Percentiles rank a stretch among this genome's conserved stretches.
These are phyloP conservation scores for Glossosoma conforme DNA, from an alignment of 1,140 invertebrate species.

Conservation along the genomic window DNA sequence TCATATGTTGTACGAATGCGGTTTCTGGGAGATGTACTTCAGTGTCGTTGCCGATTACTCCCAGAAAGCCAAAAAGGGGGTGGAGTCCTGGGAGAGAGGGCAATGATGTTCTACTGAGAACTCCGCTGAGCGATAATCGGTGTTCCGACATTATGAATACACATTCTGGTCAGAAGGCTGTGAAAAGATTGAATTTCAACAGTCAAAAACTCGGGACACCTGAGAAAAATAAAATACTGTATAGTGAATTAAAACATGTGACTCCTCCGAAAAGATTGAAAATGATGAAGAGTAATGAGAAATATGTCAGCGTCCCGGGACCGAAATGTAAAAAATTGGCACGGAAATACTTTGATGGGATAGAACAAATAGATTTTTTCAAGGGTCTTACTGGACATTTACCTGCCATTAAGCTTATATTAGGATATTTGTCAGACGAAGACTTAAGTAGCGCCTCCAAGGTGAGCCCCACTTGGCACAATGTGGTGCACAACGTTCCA, in stretches of 20 bases:
- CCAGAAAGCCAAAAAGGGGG: too few relatives aligned
- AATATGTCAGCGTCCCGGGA: neutral
- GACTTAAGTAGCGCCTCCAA: constrained; percentile 42
- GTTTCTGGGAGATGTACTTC: too few relatives aligned
- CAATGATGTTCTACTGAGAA: too few relatives aligned
- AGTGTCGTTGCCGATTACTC: too few relatives aligned
- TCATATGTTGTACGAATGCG: too few relatives aligned
- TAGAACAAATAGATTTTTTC: constrained; percentile 44
- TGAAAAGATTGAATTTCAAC: constrained; percentile 12
- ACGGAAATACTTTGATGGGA: constrained; percentile 13
- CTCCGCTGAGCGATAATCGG: too few relatives aligned
- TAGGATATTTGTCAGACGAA: constrained; percentile 39
- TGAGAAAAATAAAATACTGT: constrained; percentile 26
- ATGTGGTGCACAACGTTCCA: constrained; percentile 36
- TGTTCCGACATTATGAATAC: too few relatives aligned
- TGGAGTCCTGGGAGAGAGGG: too few relatives aligned
- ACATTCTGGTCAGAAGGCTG: too few relatives aligned
- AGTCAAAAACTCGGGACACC: constrained; percentile 22
- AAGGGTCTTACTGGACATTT: constrained; percentile 38
- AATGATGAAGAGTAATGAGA: constrained; percentile 11
- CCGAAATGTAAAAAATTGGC: constrained; percentile 7
- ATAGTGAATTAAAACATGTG: constrained; percentile 19
- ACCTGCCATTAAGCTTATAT: constrained; percentile 40
- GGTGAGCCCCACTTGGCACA: constrained; percentile 40
- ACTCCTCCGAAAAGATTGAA: constrained; percentile 19